These are phyloP conservation scores for Agonopterix subpropinquella DNA, from an alignment of 2,888 invertebrate species.

Conservation along the genomic window DNA sequence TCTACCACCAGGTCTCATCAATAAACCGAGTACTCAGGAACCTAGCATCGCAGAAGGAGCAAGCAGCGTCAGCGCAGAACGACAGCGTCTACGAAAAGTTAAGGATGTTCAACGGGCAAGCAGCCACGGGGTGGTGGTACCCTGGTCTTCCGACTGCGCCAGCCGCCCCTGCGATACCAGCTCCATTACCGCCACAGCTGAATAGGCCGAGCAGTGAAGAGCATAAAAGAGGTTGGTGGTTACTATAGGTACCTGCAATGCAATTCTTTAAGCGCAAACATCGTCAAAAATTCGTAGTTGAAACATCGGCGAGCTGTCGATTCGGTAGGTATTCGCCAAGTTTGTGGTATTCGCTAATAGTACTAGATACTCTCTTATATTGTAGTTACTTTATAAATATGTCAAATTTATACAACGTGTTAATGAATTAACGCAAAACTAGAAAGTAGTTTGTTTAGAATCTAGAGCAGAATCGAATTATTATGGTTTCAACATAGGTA, in stretches of 20 bases:
- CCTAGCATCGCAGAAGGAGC: constrained; percentile 97
- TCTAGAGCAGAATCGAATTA: too few relatives aligned
- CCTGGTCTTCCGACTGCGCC: constrained; percentile 85
- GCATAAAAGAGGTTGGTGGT: constrained; percentile 82
- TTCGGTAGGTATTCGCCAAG: too few relatives aligned
- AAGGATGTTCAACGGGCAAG: constrained; percentile 95
- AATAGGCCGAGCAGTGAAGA: constrained; percentile 78
- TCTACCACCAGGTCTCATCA: constrained; percentile 88
- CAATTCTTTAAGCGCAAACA: too few relatives aligned
- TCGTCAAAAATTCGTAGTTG: too few relatives aligned
- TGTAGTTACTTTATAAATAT: too few relatives aligned
- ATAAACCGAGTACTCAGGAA: constrained; percentile 98
- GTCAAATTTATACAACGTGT: too few relatives aligned
- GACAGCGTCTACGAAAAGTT: constrained; percentile 97
- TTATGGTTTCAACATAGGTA: too few relatives aligned
- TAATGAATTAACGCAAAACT: too few relatives aligned
- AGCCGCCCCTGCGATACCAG: constrained; percentile 84
- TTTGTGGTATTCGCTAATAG: too few relatives aligned
- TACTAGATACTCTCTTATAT: too few relatives aligned
- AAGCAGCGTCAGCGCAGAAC: constrained; percentile 87
- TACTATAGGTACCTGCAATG: neutral
- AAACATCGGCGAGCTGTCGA: too few relatives aligned
- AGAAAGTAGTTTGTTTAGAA: too few relatives aligned
- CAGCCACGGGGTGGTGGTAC: constrained; percentile 90
- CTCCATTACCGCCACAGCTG: constrained; percentile 75